Evolutionary conservation across 1,140 invertebrate species (phyloP), one percentile per base, ranked within the genome.

Genomic region (Drosophila sturtevanti): DNA sequence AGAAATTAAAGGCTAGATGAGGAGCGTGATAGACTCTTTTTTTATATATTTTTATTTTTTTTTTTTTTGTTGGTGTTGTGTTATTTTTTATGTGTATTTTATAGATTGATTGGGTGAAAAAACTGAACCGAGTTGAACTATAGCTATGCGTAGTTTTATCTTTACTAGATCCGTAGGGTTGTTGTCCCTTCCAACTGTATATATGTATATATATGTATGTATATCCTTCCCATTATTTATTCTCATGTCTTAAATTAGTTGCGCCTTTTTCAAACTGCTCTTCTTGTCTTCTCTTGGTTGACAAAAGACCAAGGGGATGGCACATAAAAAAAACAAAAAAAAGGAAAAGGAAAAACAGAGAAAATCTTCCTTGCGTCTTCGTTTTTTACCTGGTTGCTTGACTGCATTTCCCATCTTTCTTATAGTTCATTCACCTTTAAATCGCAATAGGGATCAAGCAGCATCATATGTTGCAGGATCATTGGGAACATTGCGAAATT

Each of bases 1-100:
- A 87, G 74, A 71, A 75, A 77, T 81, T 75, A 71, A 75, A 77
- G 82, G 82, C 79, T 76, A 82, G 72, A 79, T 82, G 68, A 79
- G 79, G 65, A 86, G 82, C 84, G 82, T 86, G 82, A 87, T 86
- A 87, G 61, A 27, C 4, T 31, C 54, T 56, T 18, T 34, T 56
- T n/a, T n/a, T n/a, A n/a, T n/a, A n/a, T n/a, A n/a, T n/a, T n/a
- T n/a, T n/a, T n/a, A n/a, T n/a, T n/a, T n/a, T n/a, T 16, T 55
- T 14, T 54, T 31, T 54, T 27, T 1, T 0, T 31, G 27, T 4
- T 48, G 16, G 18, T n/a, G 12, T 38, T 38, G 12, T 38, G 3
- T 22, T 52, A n/a, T 55, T 31, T 55, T 54, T 24, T 54, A n/a
- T 54, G 16, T 44, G 41, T 54, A 6, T 22, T 54, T 27, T 16